These are phyloP conservation scores for Leptodactylus fuscus DNA, from an alignment of 2,113 vertebrate species.

Conservation along the genomic window DNA sequence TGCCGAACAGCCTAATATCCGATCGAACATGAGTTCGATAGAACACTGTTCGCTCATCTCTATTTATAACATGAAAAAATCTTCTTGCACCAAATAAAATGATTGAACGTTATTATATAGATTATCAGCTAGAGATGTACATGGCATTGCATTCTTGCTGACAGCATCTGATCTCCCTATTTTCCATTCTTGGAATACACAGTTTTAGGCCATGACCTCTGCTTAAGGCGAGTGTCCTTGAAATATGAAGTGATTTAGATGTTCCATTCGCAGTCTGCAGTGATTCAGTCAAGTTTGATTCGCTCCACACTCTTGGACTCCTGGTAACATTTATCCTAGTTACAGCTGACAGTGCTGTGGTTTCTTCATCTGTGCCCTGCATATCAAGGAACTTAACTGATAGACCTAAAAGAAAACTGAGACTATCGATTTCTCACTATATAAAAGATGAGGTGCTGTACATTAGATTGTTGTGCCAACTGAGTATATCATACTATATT, in stretches of 20 bases:
- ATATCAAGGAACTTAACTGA: conserved; percentile 39
- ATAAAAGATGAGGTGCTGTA: conserved; percentile 32
- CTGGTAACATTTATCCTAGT: conserved; percentile 58
- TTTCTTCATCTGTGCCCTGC: conserved; percentile 59
- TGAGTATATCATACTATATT: neutral
- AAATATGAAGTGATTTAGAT: conserved; percentile 59
- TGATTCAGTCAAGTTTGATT: conserved; percentile 60
- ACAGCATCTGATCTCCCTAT: conserved; percentile 2
- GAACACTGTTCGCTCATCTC: too few species aligned
- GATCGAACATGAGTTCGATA: too few species aligned
- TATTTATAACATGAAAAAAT: too few species aligned
- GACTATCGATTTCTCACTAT: conserved; percentile 38
- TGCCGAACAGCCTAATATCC: too few species aligned
- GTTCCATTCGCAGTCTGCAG: conserved; percentile 45
- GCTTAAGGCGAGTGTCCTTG: conserved; percentile 41
- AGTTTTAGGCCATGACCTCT: conserved; percentile 47
- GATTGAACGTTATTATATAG: neutral
- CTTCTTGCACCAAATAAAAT: neutral
- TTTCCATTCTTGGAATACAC: conserved; percentile 21
- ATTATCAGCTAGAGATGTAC: neutral
- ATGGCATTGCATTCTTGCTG: conserved; percentile 26
- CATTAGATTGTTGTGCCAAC: conserved; percentile 19
- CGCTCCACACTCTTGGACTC: conserved; percentile 52
- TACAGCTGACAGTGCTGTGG: conserved; percentile 57
- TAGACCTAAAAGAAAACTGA: conserved; percentile 9